Percentiles rank a stretch among this genome's conserved stretches.
Conservation (phyloP, 2,113 vertebrate species). For the Sebastes schlegelii region DNA sequence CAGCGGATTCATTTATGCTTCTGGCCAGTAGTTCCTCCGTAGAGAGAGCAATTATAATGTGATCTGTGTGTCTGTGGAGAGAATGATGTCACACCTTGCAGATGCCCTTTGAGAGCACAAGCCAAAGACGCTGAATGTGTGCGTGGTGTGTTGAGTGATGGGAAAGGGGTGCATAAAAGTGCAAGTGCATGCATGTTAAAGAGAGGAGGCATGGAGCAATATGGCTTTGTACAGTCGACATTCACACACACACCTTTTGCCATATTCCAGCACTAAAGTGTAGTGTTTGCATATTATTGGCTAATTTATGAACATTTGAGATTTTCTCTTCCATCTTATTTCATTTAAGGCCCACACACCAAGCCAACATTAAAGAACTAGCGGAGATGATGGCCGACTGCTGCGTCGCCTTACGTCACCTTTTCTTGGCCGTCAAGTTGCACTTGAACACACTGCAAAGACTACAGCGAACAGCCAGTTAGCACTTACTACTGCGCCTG, state of each 20-base stretch:
- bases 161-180: background rate
- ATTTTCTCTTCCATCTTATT: background rate
- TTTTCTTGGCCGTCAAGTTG: no score
- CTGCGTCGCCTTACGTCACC: no score
- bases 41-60: conserved; percentile 33
- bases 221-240: background rate
- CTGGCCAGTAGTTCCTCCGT: conserved; percentile 36
- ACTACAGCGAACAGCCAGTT: no score
- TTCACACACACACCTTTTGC: background rate
- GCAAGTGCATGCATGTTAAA: conserved; percentile 6
- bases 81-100: conserved; percentile 63
- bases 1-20: conserved; percentile 23
- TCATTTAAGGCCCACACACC: background rate
- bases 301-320: background rate
- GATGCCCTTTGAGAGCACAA: conserved; percentile 28
- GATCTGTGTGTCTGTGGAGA: conserved; percentile 49
- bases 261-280: background rate
- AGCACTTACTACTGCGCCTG: no score
- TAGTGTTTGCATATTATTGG: background rate
- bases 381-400: no score
- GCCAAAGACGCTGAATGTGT: background rate
- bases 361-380: no score
- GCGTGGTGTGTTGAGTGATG: conserved; percentile 5
- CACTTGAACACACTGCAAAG: no score
- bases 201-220: conserved; percentile 5